A percentile compares a stretch with the other conserved stretches of the same genome.
These are phyloP conservation scores for Drosophila nannoptera DNA, from an alignment of 1,140 invertebrate species.

Conservation along the genomic window DNA sequence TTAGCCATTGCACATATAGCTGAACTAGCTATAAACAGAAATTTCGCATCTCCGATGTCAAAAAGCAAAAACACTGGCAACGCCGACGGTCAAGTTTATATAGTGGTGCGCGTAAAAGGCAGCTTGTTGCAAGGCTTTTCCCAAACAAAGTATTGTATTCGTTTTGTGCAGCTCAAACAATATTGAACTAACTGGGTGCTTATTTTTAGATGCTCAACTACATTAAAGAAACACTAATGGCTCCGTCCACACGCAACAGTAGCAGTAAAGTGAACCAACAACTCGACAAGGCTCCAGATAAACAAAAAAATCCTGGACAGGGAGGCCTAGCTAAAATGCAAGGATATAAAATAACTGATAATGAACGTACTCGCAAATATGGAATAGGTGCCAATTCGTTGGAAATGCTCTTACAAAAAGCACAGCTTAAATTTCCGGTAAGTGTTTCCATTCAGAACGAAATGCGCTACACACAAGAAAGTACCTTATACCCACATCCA, in stretches of 20 bases:
- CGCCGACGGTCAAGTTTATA: slow-evolving; percentile 39
- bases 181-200: not conserved
- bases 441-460: slow-evolving; percentile 68
- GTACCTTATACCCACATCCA: not conserved
- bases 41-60: not conserved
- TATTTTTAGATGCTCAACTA: slow-evolving; percentile 59
- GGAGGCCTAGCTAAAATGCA: slow-evolving; percentile 79
- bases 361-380: slow-evolving; percentile 82
- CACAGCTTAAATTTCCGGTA: slow-evolving; percentile 84
- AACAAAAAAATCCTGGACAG: slow-evolving; percentile 27
- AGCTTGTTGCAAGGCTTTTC: slow-evolving; percentile 62
- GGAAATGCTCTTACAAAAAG: slow-evolving; percentile 83
- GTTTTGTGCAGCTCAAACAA: not conserved
- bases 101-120: slow-evolving; percentile 57
- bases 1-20: not conserved
- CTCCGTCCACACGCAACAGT: slow-evolving; percentile 67
- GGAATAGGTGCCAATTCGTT: slow-evolving; percentile 84
- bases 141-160: slow-evolving; percentile 7
- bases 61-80: slow-evolving; percentile 22
- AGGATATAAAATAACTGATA: slow-evolving; percentile 86
- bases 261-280: slow-evolving; percentile 24
- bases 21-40: not conserved
- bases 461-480: slow-evolving; percentile 31
- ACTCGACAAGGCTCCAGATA: slow-evolving; percentile 28
- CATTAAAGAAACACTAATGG: slow-evolving; percentile 70